Evolutionary conservation across 2,888 invertebrate species (phyloP), one percentile per base, ranked within the genome.

Genomic region (Andrena dorsata): DNA sequence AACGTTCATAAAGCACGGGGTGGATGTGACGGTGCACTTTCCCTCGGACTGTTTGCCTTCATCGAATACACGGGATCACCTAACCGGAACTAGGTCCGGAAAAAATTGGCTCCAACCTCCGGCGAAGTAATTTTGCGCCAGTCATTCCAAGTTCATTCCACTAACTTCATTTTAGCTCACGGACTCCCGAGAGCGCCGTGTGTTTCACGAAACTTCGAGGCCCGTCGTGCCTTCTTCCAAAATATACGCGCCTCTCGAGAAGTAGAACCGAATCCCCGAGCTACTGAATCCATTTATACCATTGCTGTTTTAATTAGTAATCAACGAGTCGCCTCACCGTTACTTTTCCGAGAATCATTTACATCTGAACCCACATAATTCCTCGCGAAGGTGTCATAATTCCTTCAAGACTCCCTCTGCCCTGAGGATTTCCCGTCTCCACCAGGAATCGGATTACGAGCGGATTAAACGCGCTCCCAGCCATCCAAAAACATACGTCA

Each of bases 391-490:
- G 64, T 60, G 66, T 61, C 41, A 16, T 53, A 79, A 51, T 56
- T 68, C 73, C 63, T 70, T 78, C 66, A 71, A 73, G 65, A 76
- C 56, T 73, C 68, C 56, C 60, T 49, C 56, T 51, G 71, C 47
- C 13, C 60, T 60, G 47, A 69, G 49, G 41, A 64, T 77, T 76
- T 75, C 75, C 76, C 80, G 66, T 70, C 79, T 78, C 68, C 28
- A 28, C 78, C 53, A 72, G 66, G 84, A 86, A 83, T 86, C 86
- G 77, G 82, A 86, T 86, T 86, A 86, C 75, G 32, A 76, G 32
- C 32, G 73, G 80, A 86, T 86, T 86, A 84, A 86, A 82, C 76
- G 77, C 65, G 73, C 70, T 63, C 30, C 68, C 76, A 63, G 58
- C 61, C 61, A 69, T 35, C 53, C 76, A 72, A 49, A 51, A n/a